Conservation (phyloP, 2,113 vertebrate genomes). For the Leiothrix lutea region DNA sequence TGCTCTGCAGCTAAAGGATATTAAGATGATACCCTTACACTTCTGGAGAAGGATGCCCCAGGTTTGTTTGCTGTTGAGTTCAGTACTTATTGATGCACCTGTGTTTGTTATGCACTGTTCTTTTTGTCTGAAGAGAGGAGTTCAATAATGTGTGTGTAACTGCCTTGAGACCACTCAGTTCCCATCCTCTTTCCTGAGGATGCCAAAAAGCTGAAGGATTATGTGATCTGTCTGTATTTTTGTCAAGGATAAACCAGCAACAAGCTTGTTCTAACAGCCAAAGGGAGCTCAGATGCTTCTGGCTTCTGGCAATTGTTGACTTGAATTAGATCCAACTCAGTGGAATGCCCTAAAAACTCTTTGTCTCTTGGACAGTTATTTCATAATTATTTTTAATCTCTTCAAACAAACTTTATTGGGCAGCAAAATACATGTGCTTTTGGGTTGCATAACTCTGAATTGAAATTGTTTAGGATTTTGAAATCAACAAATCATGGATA, state of each 20-base stretch:
- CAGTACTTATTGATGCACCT: neutral
- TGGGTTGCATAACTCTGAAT: neutral
- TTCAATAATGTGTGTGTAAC: neutral
- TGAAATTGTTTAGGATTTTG: neutral
- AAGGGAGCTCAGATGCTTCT: neutral
- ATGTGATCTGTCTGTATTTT: neutral
- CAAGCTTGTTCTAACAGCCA: neutral
- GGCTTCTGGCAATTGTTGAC: neutral
- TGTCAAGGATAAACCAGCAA: neutral
- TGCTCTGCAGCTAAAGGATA: neutral
- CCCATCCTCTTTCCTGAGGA: neutral
- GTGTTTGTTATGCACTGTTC: neutral
- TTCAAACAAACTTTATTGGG: neutral
- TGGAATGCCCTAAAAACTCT: neutral
- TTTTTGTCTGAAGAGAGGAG: neutral
- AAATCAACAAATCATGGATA: neutral
- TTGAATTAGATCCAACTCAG: neutral
- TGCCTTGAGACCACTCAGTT: neutral
- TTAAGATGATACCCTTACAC: neutral
- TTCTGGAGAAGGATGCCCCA: neutral
- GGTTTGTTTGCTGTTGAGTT: neutral
- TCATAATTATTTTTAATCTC: conserved; percentile 13
- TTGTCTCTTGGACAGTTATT: neutral
- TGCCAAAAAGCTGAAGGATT: neutral
- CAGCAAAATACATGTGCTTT: neutral